Conservation (phyloP, 2,888 invertebrate species). For the Protula sp. region DNA sequence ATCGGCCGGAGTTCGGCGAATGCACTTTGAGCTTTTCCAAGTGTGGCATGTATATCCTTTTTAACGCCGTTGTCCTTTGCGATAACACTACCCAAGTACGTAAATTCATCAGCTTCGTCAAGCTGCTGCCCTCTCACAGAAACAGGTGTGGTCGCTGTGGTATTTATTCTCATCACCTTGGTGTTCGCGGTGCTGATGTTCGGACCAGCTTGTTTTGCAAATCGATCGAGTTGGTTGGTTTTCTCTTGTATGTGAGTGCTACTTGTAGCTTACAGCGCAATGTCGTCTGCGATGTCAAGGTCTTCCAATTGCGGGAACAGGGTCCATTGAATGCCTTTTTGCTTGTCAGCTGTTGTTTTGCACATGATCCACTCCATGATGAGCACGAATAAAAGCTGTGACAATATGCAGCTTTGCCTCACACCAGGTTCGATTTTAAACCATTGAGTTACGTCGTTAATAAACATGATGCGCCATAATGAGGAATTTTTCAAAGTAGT, state of each 20-base stretch:
- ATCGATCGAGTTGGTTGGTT: not conserved
- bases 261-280: conserved; percentile 1
- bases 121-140: not conserved
- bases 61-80: conserved; percentile 7
- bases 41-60: conserved; percentile 3
- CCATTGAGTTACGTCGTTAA: no score
- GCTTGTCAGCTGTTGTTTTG: not conserved
- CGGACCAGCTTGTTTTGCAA: not conserved
- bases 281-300: conserved; percentile 6
- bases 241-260: conserved; percentile 1
- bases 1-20: not conserved
- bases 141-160: conserved; percentile 1
- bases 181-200: conserved; percentile 7
- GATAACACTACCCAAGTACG: not conserved
- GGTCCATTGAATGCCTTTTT: conserved; percentile 8
- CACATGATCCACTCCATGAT: conserved; percentile 5
- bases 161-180: conserved; percentile 6
- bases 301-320: not conserved
- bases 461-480: no score
- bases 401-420: conserved; percentile 13
- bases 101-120: not conserved
- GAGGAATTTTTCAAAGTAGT: no score
- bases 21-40: not conserved
- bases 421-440: conserved; percentile 14
- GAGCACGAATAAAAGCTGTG: conserved; percentile 2